Conservation (phyloP, 2,113 vertebrate species). For the Mobula hypostoma region DNA sequence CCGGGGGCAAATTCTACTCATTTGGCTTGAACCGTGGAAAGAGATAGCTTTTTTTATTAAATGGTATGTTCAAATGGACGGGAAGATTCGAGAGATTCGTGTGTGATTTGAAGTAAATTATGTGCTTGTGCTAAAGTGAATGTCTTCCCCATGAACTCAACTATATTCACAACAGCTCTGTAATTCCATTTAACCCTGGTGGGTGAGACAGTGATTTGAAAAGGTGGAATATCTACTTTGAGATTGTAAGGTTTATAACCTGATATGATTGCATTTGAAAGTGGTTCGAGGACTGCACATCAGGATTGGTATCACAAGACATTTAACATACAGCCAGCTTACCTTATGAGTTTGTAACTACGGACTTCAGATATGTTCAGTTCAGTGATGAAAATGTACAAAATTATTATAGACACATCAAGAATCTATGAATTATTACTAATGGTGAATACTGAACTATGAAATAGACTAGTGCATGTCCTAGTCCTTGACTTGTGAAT, state of each 20-base stretch:
- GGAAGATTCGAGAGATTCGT: not conserved
- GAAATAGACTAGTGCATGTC: not conserved
- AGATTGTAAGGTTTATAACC: not conserved
- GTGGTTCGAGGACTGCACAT: not conserved
- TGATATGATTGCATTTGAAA: not conserved
- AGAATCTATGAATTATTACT: not conserved
- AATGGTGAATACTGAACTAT: not conserved
- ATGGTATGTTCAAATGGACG: not conserved
- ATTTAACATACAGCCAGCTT: not conserved
- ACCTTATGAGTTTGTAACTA: not conserved
- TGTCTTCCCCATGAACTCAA: not conserved
- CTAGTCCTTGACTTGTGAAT: not conserved
- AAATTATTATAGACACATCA: not conserved
- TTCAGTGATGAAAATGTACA: not conserved
- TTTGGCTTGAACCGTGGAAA: not conserved
- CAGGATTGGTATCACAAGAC: too few species aligned
- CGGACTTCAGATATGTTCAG: not conserved
- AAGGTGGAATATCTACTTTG: not conserved
- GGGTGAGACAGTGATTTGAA: not conserved
- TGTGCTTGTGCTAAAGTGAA: not conserved
- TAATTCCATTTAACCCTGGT: not conserved
- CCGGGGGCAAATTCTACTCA: not conserved
- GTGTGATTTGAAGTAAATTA: not conserved
- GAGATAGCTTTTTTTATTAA: not conserved
- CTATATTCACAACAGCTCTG: not conserved